Conservation (phyloP, 2,797 vertebrate genomes). For the Vultur gryphus region DNA sequence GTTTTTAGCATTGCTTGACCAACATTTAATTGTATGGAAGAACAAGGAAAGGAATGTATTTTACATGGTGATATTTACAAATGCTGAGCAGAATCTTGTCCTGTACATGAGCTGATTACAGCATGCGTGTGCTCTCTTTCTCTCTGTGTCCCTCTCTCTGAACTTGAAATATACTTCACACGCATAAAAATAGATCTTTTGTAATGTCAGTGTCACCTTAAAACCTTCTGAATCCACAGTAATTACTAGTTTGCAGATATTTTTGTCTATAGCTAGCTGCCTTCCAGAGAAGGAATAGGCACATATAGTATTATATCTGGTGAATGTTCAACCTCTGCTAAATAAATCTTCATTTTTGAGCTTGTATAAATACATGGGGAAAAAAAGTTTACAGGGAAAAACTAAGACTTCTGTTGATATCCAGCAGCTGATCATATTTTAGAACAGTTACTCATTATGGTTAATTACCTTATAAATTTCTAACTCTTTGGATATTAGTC, state of each 20-base stretch:
- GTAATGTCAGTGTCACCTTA: not conserved
- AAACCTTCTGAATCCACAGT: not conserved
- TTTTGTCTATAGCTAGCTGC: not conserved
- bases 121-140: not conserved
- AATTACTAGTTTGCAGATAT: not conserved
- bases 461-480: slow-evolving; percentile 48
- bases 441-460: not conserved
- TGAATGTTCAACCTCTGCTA: not conserved
- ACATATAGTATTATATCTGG: not conserved
- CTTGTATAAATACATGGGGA: not conserved
- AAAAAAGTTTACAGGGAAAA: not conserved
- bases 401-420: not conserved
- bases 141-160: not conserved
- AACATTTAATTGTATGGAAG: not conserved
- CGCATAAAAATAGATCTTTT: not conserved
- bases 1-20: not conserved
- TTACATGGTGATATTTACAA: not conserved
- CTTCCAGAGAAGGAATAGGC: not conserved
- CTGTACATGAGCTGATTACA: not conserved
- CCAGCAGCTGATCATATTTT: not conserved
- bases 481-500: slow-evolving; percentile 25
- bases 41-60: not conserved
- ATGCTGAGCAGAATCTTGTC: not conserved
- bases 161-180: not conserved
- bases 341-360: not conserved